Conservation (phyloP, 2,113 vertebrate species). For the Crypturellus undulatus region DNA sequence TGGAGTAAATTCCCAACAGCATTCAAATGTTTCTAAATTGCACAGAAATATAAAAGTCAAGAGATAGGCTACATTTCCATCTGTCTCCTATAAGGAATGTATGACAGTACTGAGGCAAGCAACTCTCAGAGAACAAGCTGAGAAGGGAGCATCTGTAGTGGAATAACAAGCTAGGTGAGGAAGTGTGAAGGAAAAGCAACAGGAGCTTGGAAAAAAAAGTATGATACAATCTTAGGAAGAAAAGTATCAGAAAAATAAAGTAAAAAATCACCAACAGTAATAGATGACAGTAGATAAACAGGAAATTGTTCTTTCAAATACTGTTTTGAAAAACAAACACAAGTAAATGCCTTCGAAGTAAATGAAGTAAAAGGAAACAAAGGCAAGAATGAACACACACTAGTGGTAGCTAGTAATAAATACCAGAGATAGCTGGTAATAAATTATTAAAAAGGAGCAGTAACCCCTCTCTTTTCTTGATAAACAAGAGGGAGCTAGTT, state of each 20-base stretch:
- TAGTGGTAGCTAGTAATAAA: background rate
- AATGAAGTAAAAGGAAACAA: background rate
- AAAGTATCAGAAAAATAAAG: background rate
- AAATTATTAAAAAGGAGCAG: background rate
- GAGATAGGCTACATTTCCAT: background rate
- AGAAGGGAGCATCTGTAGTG: background rate
- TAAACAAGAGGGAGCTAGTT: background rate
- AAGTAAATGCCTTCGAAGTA: background rate
- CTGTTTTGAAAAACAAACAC: background rate
- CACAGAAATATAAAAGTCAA: conserved; percentile 22
- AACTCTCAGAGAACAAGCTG: background rate
- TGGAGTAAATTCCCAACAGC: background rate
- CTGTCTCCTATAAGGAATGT: background rate
- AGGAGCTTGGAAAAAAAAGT: background rate
- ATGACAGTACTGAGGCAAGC: background rate
- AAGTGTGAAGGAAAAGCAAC: background rate
- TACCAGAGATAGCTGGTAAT: too few species aligned
- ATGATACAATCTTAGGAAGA: background rate
- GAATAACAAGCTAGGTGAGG: background rate
- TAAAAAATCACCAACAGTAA: background rate
- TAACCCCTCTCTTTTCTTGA: background rate
- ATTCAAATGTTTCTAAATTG: background rate
- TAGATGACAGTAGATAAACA: background rate
- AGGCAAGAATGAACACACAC: background rate
- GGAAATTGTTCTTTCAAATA: background rate